These are phyloP conservation scores for Liopterus haemorrhoidalis DNA, from an alignment of 2,888 invertebrate species.

Conservation along the genomic window DNA sequence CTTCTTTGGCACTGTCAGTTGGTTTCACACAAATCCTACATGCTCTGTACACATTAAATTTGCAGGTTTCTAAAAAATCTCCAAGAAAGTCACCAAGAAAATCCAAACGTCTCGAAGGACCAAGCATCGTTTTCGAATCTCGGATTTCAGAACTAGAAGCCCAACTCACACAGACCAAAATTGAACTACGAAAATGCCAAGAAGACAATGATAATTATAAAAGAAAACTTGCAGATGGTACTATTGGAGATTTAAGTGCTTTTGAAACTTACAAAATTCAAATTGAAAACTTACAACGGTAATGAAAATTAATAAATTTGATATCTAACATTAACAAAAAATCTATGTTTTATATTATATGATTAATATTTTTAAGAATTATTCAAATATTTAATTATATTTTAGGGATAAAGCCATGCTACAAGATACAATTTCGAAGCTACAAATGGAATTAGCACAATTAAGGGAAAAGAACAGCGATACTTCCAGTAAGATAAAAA, in stretches of 20 bases:
- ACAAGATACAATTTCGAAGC: conserved; percentile 62
- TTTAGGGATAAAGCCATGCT: conserved; percentile 60
- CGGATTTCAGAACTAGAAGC: conserved; percentile 80
- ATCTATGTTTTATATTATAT: neutral
- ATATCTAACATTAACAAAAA: neutral
- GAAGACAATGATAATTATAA: conserved; percentile 56
- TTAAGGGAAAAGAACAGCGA: conserved; percentile 59
- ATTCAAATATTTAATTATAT: conserved; percentile 3
- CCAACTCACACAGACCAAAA: conserved; percentile 69
- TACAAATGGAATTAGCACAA: conserved; percentile 60
- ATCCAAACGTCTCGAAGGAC: conserved; percentile 56
- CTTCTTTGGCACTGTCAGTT: neutral
- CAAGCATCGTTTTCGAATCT: conserved; percentile 77
- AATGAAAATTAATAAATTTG: conserved; percentile 17
- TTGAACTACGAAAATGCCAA: conserved; percentile 68
- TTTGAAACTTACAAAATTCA: conserved; percentile 62
- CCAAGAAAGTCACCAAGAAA: conserved; percentile 35
- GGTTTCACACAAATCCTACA: neutral
- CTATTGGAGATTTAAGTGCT: conserved; percentile 50
- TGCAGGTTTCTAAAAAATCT: conserved; percentile 35
- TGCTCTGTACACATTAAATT: too few species aligned
- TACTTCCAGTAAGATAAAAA: conserved; percentile 58
- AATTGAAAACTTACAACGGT: conserved; percentile 65
- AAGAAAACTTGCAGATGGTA: conserved; percentile 43
- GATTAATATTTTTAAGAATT: neutral